A percentile compares a stretch with the other conserved stretches of the same genome.
Evolutionary conservation across 2,797 vertebrate species (phyloP).

Genomic region (Australoheros facetus): DNA sequence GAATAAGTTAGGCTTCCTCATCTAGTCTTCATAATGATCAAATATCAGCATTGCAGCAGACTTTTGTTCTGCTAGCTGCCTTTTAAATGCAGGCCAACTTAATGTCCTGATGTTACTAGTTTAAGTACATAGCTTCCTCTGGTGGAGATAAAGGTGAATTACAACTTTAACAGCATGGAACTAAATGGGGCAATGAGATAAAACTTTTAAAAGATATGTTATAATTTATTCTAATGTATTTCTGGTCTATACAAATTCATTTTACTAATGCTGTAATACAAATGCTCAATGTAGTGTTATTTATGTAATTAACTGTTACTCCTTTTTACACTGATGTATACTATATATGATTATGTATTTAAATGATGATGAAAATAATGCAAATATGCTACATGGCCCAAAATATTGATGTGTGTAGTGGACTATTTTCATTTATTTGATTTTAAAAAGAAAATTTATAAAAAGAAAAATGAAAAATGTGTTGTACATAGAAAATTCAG

Average conservation of each 20-base stretch:
- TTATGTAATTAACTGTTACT: not conserved
- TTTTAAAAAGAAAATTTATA: rapidly evolving
- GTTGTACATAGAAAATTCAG: too few species aligned
- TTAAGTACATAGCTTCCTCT: constrained; percentile 45
- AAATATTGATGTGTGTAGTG: rapidly evolving
- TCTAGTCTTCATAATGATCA: too few species aligned
- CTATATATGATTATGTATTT: not conserved
- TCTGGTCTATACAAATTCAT: constrained; percentile 20
- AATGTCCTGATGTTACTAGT: not conserved
- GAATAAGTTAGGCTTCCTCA: too few species aligned
- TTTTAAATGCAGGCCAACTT: not conserved
- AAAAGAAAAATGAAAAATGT: too few species aligned
- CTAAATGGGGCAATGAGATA: not conserved
- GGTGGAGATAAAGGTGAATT: constrained; percentile 25
- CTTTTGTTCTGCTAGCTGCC: not conserved
- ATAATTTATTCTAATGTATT: not conserved
- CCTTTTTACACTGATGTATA: not conserved
- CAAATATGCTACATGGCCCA: not conserved
- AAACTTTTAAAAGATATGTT: not conserved
- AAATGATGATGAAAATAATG: not conserved
- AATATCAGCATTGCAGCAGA: too few species aligned
- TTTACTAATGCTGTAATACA: not conserved
- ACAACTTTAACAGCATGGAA: not conserved
- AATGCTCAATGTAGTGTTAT: not conserved
- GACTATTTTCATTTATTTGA: not conserved